Evolutionary conservation across 2,797 vertebrate species (phyloP), one percentile per base, ranked within the genome.

Genomic region (Pangasius djambal): DNA sequence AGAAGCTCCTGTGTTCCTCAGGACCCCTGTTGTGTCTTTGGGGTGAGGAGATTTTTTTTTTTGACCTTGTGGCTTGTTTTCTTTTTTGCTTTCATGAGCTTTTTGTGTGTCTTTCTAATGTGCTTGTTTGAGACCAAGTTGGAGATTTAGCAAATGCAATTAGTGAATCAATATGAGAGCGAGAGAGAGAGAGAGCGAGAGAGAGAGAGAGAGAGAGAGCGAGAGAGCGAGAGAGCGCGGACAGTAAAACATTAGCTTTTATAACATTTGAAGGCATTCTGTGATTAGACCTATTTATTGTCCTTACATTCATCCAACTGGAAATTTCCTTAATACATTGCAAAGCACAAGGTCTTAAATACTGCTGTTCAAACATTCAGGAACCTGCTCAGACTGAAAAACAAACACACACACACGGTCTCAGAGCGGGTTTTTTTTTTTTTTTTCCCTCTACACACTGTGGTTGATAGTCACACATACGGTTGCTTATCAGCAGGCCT

Each of bases 401-500:
- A 65, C 28, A 65, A 65, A 65, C 28, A 67, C 10, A 67, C 63
- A 77, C 25, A 50, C 44, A 44, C 4, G 3, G 25, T 55, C 5
- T 44, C 50, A 55, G 74, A 78, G 61, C 4, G 50, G 52, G 65
- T 31, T 77, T 75, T 44, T 44, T 44, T 44, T 44, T 44, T 44
- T 44, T 37, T 37, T 37, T 37, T 37, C n/a, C n/a, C 2, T 13
- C 20, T 4, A 63, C 83, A 50, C 9, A 50, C 75, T 59, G 40
- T 44, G 70, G 72, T 69, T 69, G 67, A 69, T 69, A 69, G 63
- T 31, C 82, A 61, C 77, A 55, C 72, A 82, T 86, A 72, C 59
- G 40, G 61, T 65, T 75, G 78, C 72, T 88, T 83, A 88, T 90
- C 50, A 78, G 31, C 72, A 87, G 88, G 86, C 81, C 88, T 88